A percentile compares a stretch with the other conserved stretches of the same genome.
phyloP scores from a whole-genome alignment of 2,797 vertebrate species.

The Caiman crocodilus region DNA sequence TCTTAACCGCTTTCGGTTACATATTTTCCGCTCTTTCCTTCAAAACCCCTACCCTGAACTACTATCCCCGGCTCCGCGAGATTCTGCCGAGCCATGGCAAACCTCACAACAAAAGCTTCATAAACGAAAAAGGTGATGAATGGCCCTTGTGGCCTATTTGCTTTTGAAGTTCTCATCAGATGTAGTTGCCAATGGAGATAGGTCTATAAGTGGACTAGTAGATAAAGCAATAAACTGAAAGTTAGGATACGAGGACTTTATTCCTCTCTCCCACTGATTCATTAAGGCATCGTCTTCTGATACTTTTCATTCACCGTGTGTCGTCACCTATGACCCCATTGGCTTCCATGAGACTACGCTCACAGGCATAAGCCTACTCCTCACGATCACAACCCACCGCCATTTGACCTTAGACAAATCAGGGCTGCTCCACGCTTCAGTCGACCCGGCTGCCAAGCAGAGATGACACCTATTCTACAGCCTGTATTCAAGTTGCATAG shows the following conservation, averaged over 20 bases:
- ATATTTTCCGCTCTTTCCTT: constrained; percentile 16
- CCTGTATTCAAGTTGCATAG: background rate
- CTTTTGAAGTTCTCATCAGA: background rate
- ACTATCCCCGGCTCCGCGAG: background rate
- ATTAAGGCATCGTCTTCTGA: background rate
- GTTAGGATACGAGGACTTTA: background rate
- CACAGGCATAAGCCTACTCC: background rate
- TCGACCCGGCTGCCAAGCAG: background rate
- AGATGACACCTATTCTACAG: background rate
- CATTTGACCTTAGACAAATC: rapidly evolving
- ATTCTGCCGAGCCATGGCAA: constrained; percentile 4
- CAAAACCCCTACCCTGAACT: background rate
- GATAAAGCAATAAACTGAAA: background rate
- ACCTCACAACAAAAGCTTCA: background rate
- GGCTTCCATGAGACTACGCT: background rate
- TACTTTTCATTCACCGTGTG: background rate
- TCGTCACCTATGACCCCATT: background rate
- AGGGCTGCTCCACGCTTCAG: background rate
- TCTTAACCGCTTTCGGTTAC: background rate
- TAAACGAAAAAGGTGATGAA: background rate
- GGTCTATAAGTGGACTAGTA: background rate
- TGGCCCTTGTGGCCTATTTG: background rate
- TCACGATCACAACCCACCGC: background rate
- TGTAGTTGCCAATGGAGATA: background rate
- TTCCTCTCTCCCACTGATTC: background rate